Evolutionary conservation across 2,113 vertebrate genomes (phyloP).

Genomic region (Aptenodytes patagonicus): DNA sequence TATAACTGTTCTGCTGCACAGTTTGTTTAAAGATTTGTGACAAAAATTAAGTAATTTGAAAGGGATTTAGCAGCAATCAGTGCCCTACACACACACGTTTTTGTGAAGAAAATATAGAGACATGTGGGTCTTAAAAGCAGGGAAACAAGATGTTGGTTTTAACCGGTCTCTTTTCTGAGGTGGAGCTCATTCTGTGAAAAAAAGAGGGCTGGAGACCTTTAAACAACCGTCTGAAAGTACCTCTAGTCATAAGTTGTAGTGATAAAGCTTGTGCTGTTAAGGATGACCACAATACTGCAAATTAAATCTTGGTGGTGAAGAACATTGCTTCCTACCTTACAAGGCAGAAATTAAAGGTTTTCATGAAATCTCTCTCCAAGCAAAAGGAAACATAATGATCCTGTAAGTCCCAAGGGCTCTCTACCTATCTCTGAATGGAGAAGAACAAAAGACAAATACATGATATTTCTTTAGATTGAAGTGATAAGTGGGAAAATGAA

Average conservation of each 20-base stretch:
- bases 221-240: background rate
- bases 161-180: background rate
- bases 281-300: constrained; percentile 24
- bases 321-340: background rate
- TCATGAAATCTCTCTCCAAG: constrained; percentile 6
- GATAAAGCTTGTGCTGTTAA: constrained; percentile 2
- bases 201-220: background rate
- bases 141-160: background rate
- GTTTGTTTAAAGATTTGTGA: background rate
- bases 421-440: background rate
- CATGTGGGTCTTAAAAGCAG: background rate
- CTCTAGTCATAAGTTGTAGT: background rate
- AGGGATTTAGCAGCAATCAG: background rate
- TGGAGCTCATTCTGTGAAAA: background rate
- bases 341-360: constrained; percentile 35
- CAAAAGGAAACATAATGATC: background rate
- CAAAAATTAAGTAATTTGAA: background rate
- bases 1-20: background rate
- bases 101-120: background rate
- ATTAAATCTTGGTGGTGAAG: constrained; percentile 28
- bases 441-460: constrained; percentile 24
- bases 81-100: background rate
- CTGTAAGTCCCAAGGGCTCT: constrained; percentile 20
- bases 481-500: constrained; percentile 31
- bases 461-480: constrained; percentile 4